Conservation (phyloP, 2,888 invertebrate species). For the Hydropsyche betteni region DNA sequence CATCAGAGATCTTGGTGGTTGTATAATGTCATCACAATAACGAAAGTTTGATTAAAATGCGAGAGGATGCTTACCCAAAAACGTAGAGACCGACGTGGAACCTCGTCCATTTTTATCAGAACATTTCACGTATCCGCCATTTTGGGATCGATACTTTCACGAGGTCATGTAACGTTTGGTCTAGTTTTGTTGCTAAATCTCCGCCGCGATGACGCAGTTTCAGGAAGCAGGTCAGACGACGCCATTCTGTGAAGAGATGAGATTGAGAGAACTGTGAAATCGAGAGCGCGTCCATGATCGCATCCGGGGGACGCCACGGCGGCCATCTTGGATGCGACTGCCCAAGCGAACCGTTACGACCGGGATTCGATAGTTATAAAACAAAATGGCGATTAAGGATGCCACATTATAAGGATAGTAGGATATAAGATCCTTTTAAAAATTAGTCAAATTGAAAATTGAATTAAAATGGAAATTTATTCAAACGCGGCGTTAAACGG, state of each 20-base stretch:
- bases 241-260: neutral
- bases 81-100: neutral
- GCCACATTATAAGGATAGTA: too few species aligned
- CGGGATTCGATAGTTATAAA: too few species aligned
- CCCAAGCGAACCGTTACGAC: too few species aligned
- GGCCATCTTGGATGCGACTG: too few species aligned
- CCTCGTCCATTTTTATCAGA: neutral
- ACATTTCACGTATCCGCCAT: conserved; percentile 3
- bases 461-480: too few species aligned
- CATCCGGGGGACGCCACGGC: neutral
- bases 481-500: too few species aligned
- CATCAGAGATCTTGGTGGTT: conserved; percentile 31
- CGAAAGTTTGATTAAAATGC: neutral
- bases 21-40: conserved; percentile 5
- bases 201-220: neutral
- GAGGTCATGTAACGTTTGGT: neutral
- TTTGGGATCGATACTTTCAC: neutral
- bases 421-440: too few species aligned
- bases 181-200: too few species aligned
- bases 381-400: too few species aligned
- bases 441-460: too few species aligned
- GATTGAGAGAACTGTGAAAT: neutral
- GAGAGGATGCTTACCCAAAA: neutral
- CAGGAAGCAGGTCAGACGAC: neutral
- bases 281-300: neutral